Evolutionary conservation across 2,888 invertebrate genomes (phyloP), one percentile per base, ranked within the genome.

Genomic region (Metallyticus violacea): DNA sequence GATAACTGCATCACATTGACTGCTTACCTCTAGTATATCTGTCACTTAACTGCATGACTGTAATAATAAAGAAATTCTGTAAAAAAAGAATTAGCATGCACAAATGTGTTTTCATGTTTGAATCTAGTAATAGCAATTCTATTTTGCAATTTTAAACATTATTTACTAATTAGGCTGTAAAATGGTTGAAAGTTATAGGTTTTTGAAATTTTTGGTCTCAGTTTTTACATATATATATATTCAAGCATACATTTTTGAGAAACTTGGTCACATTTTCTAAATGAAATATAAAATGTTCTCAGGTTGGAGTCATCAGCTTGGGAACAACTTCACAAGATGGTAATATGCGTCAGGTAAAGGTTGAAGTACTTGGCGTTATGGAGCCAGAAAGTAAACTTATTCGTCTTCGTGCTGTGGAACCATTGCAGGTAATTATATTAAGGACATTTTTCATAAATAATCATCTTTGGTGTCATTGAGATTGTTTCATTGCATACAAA

Each of bases 311-410:
- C 0, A 97, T 97, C 89, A 97, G 97, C 1, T 92, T 97, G 85
- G 97, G 97, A 0, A 97, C 97, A 0, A 97, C 97, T 0, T 96
- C 97, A 1, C 96, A 97, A 90, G 95, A 95, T 90, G 95, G 95
- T 7, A 94, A 94, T 22, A 94, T 95, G 90, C 92, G 95, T n/a
- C 95, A 96, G 92, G 97, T 97, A 0, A 97, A 97, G 91, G 97
- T 97, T 0, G 97, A 97, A 91, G 97, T 98, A 6, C 92, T 98
- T 81, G 97, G 97, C 0, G 95, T 97, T 2, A 92, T 97, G 88
- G 97, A 98, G 91, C 94, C 95, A 6, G 93, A 94, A 5, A 95
- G 95, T 27, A 96, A 96, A 91, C 92, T 94, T 88, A 93, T 97
- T 87, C 94, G 97, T 25, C 93, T 98, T 62, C 94, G 97, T 87